Percentiles rank a stretch among this genome's conserved stretches.
Evolutionary conservation across 64 coral and sea anemone species (phyloP).

Genomic region (Hydrozoanthus tunicans): DNA sequence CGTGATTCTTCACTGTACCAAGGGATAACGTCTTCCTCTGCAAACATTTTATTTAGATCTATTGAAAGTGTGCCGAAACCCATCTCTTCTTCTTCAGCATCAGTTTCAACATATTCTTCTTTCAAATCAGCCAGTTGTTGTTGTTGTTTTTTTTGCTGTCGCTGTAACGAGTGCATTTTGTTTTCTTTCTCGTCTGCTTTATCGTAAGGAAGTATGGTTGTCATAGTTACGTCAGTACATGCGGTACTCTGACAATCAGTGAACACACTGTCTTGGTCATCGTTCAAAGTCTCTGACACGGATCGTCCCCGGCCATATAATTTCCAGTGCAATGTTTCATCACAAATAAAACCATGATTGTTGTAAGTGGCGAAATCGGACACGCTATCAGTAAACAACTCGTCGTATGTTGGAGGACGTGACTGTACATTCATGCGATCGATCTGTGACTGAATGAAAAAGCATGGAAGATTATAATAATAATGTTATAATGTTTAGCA

Average conservation of each 20-base stretch:
- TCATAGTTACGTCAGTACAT: background rate
- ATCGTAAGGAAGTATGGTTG: background rate
- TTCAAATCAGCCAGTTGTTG: background rate
- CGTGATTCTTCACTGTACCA: conserved; percentile 45
- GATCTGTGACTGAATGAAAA: background rate
- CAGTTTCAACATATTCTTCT: background rate
- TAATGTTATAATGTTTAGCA: background rate
- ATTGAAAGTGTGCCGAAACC: conserved; percentile 15
- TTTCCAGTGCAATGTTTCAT: background rate
- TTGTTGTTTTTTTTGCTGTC: conserved; percentile 20
- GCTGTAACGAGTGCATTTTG: background rate
- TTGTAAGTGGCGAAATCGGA: conserved; percentile 36
- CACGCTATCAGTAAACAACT: conserved; percentile 11
- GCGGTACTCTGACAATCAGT: background rate
- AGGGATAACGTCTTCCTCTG: conserved; percentile 24
- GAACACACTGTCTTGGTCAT: conserved; percentile 13
- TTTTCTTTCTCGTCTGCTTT: background rate
- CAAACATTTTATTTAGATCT: conserved; percentile 38
- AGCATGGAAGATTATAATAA: too few species aligned
- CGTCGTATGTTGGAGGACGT: conserved; percentile 32
- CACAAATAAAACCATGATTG: conserved; percentile 5
- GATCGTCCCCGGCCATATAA: background rate
- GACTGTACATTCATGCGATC: conserved; percentile 9
- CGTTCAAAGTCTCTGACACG: background rate
- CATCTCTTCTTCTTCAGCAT: background rate